Evolutionary conservation across 2,113 vertebrate species (phyloP), one percentile per base, ranked within the genome.

Genomic region (Stegastes partitus): DNA sequence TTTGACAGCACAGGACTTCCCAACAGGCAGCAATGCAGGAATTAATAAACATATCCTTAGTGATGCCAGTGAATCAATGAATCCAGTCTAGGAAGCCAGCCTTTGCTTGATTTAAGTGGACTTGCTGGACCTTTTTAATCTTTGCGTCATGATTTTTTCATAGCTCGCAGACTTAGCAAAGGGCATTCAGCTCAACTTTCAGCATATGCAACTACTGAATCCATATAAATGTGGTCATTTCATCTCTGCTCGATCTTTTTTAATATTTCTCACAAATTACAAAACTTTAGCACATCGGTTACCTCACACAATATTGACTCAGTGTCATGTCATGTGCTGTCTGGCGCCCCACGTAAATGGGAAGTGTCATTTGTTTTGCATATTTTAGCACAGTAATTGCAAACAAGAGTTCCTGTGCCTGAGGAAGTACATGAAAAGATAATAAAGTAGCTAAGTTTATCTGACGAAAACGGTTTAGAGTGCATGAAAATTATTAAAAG

Each of bases 11-110:
- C 2, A 10, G 28, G 54, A 66, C 74, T 51, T 39, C 44, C 49
- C 65, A 53, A 68, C 44, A 69, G 59, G 63, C 50, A 72, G 11
- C 67, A 23, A 71, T 50, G 71, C 68, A 72, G 55, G 25, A 77
- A 68, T 82, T 68, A 55, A 72, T 54, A 74, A 81, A 69, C 59
- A 67, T 11, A 59, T 63, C 34, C 66, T 63, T 8, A 51, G 22
- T 49, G 26, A 64, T 53, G 14, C 31, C 54, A 54, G 28, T 53
- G 25, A 74, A 54, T 74, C 58, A 63, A 49, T 55, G 11, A 45
- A 45, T 37, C 44, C 26, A 8, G 49, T 54, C 53, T 50, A 8
- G 11, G 45, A 55, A n/a, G 42, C 1, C 25, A 34, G 31, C 10
- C 28, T 70, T 50, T 37, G 14, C 53, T 69, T 66, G 22, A 64